Evolutionary conservation across 2,113 vertebrate species (phyloP).

Genomic region (Martes martes): DNA sequence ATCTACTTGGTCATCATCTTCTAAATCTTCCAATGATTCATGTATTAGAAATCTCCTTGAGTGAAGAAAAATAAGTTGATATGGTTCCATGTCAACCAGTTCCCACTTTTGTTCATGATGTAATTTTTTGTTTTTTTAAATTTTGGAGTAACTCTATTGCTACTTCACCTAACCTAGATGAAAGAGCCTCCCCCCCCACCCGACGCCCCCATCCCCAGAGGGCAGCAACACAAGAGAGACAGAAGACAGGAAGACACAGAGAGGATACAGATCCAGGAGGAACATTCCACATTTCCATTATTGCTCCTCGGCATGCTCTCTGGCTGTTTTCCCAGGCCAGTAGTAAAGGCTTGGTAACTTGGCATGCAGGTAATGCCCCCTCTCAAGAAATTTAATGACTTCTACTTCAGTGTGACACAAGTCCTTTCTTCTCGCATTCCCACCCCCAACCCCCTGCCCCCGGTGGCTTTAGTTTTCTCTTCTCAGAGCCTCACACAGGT

Average conservation of each 20-base stretch:
- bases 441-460: rapidly evolving
- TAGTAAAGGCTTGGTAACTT: background rate
- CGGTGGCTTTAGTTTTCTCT: background rate
- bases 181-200: background rate
- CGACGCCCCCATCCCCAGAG: background rate
- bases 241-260: background rate
- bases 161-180: background rate
- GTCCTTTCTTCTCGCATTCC: background rate
- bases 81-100: background rate
- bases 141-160: background rate
- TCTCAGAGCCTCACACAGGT: background rate
- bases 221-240: background rate
- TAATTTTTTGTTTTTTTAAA: background rate
- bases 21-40: background rate
- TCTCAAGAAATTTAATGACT: background rate
- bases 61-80: background rate
- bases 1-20: background rate
- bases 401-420: background rate
- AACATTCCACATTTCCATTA: background rate
- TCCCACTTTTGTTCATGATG: background rate
- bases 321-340: background rate
- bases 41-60: background rate
- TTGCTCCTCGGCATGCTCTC: background rate
- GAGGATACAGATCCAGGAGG: background rate
- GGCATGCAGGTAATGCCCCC: background rate